Evolutionary conservation across 2,113 vertebrate genomes (phyloP).

Genomic region (Phalacrocorax brasilianus): DNA sequence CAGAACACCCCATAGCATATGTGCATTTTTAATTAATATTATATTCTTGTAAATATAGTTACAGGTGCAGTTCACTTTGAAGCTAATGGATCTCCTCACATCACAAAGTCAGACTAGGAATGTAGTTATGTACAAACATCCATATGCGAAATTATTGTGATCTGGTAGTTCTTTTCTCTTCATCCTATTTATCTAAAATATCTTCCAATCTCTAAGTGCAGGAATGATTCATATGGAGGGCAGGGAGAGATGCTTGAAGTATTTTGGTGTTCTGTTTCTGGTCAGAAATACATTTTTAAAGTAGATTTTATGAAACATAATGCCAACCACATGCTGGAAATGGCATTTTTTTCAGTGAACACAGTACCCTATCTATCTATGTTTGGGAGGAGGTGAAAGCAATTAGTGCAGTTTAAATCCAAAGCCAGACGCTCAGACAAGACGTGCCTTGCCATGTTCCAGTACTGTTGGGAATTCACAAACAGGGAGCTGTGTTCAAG

Average conservation of each 20-base stretch:
- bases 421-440: neutral
- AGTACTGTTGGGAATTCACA: neutral
- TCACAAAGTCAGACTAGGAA: neutral
- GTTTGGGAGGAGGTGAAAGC: neutral
- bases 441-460: neutral
- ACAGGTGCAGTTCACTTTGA: neutral
- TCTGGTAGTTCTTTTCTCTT: neutral
- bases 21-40: neutral
- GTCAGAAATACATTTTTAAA: neutral
- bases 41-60: neutral
- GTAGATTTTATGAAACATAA: neutral
- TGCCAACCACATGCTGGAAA: neutral
- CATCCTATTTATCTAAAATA: neutral
- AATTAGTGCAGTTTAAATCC: neutral
- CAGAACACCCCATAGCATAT: neutral
- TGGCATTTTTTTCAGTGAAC: neutral
- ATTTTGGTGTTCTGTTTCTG: neutral
- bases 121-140: neutral
- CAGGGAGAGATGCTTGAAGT: neutral
- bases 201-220: neutral
- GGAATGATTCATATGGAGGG: neutral
- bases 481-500: neutral
- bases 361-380: neutral
- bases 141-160: neutral
- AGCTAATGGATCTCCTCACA: neutral